Evolutionary conservation across 2,888 invertebrate genomes (phyloP), one percentile per base, ranked within the genome.

Genomic region (Rosalia funebris): DNA sequence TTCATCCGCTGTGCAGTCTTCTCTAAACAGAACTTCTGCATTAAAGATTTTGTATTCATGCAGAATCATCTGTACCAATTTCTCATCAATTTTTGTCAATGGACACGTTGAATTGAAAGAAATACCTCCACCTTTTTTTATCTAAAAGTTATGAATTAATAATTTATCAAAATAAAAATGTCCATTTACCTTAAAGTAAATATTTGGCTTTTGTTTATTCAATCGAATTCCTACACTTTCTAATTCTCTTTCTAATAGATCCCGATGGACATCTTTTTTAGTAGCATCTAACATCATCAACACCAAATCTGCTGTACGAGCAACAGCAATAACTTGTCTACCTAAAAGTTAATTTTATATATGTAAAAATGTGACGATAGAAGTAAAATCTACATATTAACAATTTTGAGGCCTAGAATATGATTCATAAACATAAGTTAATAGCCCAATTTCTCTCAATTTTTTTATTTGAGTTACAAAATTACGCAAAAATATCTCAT

Each of bases 221-320:
- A 99, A 86, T 73, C 99, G 86, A 73, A 99, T 98, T 61, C 98
- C 99, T 20, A 99, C 98, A 74, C 94, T 92, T 84, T 99, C 99
- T 80, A 99, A 86, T 81, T 99, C 99, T 65, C 87, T 90, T 80
- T 98, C 98, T 19, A 99, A 84, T 56, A 98, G 84, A 65, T 91
- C 89, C 62, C 95, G 88, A 81, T 99, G 99, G 37, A 96, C 93
- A 77, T 98, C 97, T 54, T 96, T 96, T 82, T 99, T 99, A 0
- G 97, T 96, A 0, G 99, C 98, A 79, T 99, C 99, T 79, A 99
- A 82, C 98, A 99, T 99, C 94, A 99, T 99, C 17, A 99, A 85
- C 32, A 99, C 96, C 71, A 99, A 84, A 83, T 99, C 99, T 0
- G 98, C 96, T 1, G 99, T 99, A 74, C 99, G 87, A 0, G 98